Base-by-base conservation (phyloP, 2,888 invertebrate species). In the Seladonia tumulorum region DNA sequence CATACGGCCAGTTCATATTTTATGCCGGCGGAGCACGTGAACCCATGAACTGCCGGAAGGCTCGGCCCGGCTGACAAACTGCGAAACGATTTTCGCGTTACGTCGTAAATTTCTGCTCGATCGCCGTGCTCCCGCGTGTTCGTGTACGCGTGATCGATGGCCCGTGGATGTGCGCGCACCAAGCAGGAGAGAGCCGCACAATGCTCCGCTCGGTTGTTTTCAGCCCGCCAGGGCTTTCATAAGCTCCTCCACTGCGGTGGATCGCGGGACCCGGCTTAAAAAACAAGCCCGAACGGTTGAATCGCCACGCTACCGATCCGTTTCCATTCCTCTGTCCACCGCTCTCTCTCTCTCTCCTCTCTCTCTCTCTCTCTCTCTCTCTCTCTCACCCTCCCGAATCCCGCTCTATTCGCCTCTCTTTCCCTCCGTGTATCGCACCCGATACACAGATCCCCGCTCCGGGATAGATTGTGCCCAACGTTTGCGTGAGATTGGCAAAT, bases 61-160 rank as follows among this genome's bases (percentile, higher is more conserved):
- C 87, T 88, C 90, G 91, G 87, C 87, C 85, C 35, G 88, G 76
- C 89, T 91, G 92, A 93, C 91, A 92, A 93, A 91, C 91, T 92
- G 93, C 90, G 89, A 89, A 91, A 91, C 93, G 90, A 92, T 92
- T 91, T 92, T 92, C 91, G 88, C 92, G 91, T 89, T 88, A 85
- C 85, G 82, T 77, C 91, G 88, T 90, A 90, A 91, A 90, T 91
- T 90, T 87, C 88, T 81, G 82, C 84, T 82, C 90, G 89, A 90
- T 90, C 88, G 89, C 77, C 80, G 81, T 79, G 86, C 87, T 80
- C 79, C 85, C 85, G 60, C 68, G 80, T 66, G 83, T 83, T 83
- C 78, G 81, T 66, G 80, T 60, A 79, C 81, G 47, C 71, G 82
- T 90, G 90, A 90, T 90, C 89, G 90, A 90, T 90, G 89, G 90